Evolutionary conservation across 2,113 vertebrate species (phyloP), one percentile per base, ranked within the genome.

Genomic region (Sinocyclocheilus maitianheensis): DNA sequence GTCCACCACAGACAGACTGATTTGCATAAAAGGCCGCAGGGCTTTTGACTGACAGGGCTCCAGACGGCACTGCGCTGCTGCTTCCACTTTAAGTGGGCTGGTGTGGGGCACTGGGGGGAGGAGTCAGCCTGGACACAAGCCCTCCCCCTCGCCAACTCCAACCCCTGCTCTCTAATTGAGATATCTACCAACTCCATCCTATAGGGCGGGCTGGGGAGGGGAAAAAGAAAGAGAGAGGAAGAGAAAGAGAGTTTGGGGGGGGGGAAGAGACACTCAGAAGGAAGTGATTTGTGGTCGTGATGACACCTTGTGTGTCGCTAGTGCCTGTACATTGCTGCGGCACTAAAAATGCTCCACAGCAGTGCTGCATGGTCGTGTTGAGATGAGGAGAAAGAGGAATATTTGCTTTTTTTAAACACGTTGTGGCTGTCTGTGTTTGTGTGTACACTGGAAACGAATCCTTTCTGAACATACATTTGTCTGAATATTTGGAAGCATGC

Each of bases 211-310:
- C 84, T 88, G 86, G 51, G 63, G 80, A 87, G 87, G 65, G 48
- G 53, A 48, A 58, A 72, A 83, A 76, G 63, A 83, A 63, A 85
- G 55, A 71, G 67, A 84, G 69, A 77, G 82, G 74, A 72, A 85
- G 71, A 74, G 48, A 63, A 48, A 10, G 77, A 67, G 84, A 67
- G 81, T 67, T 74, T 5, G 13, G 71, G 40, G 75, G 51, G 77
- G 48, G 46, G 14, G 81, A 40, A 74, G 84, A 84, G 80, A 76
- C 85, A 80, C 63, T 82, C 84, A 86, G 82, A 85, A 88, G 86
- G 87, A 90, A 91, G 89, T 91, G 90, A 92, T 92, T 91, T 91
- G 90, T 91, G 90, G 90, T 90, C 81, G 85, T 91, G 90, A 91
- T 91, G 91, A 92, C 91, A 91, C 90, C 90, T 91, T 91, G 90